phyloP scores from a whole-genome alignment of 2,113 vertebrate genomes.

The Dromaius novaehollandiae region DNA sequence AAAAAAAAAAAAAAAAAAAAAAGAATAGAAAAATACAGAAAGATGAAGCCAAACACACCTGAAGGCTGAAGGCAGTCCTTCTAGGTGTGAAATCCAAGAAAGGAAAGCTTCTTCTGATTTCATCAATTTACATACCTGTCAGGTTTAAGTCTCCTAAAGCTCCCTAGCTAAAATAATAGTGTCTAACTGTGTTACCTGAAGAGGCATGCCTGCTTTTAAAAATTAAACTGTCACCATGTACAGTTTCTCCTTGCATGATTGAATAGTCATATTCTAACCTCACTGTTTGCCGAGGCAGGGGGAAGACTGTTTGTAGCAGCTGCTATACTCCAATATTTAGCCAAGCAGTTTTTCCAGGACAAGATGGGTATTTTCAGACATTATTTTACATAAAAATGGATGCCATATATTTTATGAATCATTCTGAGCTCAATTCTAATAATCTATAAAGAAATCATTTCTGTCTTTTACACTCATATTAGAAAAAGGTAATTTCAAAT shows the following conservation, averaged over 20 bases:
- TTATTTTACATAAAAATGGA: slow-evolving; percentile 33
- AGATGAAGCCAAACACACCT: neutral
- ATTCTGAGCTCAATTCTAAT: neutral
- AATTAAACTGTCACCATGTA: slow-evolving; percentile 51
- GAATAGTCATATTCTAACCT: slow-evolving; percentile 20
- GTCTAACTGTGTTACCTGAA: slow-evolving; percentile 18
- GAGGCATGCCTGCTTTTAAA: slow-evolving; percentile 49
- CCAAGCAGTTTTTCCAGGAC: slow-evolving; percentile 23
- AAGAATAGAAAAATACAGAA: neutral
- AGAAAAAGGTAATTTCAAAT: neutral
- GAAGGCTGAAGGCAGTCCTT: slow-evolving; percentile 14
- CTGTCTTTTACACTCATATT: neutral
- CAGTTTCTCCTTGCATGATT: slow-evolving; percentile 18
- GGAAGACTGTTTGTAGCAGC: slow-evolving; percentile 14
- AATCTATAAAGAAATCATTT: neutral
- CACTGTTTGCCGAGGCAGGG: neutral
- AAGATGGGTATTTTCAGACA: slow-evolving; percentile 23
- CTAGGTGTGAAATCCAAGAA: neutral
- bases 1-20: neutral
- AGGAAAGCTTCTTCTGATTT: neutral
- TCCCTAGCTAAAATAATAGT: slow-evolving; percentile 36
- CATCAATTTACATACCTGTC: slow-evolving; percentile 40
- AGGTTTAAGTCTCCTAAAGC: slow-evolving; percentile 21
- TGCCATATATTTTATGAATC: neutral
- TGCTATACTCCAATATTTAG: slow-evolving; percentile 57